These are phyloP conservation scores for Hydropsyche tenuis DNA, from an alignment of 1,140 invertebrate species.

Conservation along the genomic window DNA sequence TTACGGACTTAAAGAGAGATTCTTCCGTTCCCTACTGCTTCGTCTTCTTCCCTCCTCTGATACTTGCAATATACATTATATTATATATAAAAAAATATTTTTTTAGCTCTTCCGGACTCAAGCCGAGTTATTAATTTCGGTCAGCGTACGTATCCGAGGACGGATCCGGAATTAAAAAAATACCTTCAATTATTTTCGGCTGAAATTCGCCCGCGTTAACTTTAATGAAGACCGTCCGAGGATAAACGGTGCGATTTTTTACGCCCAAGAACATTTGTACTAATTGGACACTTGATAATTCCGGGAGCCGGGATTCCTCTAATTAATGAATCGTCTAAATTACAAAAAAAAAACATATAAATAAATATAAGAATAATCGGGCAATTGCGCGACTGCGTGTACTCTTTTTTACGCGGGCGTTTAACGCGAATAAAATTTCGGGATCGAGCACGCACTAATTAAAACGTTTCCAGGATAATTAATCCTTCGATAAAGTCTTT, in stretches of 20 bases:
- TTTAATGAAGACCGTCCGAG: conserved; percentile 18
- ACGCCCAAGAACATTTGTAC: conserved; percentile 9
- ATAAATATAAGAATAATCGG: background rate
- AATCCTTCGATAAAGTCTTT: conserved; percentile 35
- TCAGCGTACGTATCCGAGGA: background rate
- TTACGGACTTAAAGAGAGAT: background rate
- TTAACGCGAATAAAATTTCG: background rate
- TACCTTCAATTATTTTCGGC: conserved; percentile 16
- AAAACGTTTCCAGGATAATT: conserved; percentile 25
- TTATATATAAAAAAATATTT: too few species aligned
- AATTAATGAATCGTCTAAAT: background rate
- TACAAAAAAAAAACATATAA: background rate
- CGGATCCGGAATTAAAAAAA: conserved; percentile 14
- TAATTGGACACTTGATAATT: conserved; percentile 29
- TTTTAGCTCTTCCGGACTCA: too few species aligned
- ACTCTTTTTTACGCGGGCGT: background rate
- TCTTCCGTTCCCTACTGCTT: background rate
- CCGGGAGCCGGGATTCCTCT: background rate
- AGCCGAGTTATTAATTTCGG: background rate
- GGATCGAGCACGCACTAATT: conserved; percentile 20
- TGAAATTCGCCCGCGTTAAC: conserved; percentile 4
- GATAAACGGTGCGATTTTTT: conserved; percentile 23
- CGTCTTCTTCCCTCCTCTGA: background rate
- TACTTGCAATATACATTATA: too few species aligned
- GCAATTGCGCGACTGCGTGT: background rate